Base-by-base conservation (phyloP, 2,797 vertebrate genomes). In the Pipistrellus nathusii region DNA sequence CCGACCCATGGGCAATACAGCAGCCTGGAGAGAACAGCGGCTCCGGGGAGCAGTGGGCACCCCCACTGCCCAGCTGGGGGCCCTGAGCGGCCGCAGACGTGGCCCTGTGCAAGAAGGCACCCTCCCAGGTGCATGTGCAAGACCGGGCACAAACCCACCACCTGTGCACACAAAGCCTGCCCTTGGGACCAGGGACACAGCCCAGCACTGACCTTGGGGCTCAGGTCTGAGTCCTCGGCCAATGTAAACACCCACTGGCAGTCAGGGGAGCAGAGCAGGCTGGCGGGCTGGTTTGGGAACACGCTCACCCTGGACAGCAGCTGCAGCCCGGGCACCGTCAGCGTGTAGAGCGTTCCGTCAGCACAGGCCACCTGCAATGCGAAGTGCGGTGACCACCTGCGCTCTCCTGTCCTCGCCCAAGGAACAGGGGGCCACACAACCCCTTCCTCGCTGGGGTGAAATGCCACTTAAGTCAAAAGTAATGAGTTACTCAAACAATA, bases 201-300 rank as follows among this genome's bases (percentile, higher is more conserved):
- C 11, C 27, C 2, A 20, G 21, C 23, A 85, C 81, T 85, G 55
- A 98, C 98, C 98, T 98, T 98, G 41, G 98, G 98, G 92, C 97
- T 97, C 38, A 97, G 83, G 81, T 96, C 97, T 66, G 76, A 62
- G 62, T 72, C 97, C 68, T 98, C 96, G 3, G 88, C 98, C 1
- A 96, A 98, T 32, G 97, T 97, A 44, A 82, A 35, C 51, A 98
- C 97, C 98, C 98, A 98, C 93, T 98, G 98, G 59, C 87, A 97
- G 98, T 98, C 97, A 17, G 98, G 98, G 87, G 98, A 98, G 82
- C 98, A 97, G 9, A 98, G 96, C 15, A 98, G 90, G n/a, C 98
- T 92, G 81, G 97, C 88, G 64, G 78, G 95, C 76, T 98, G 98
- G n/a, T 94, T 83, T 76, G 98, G 97, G 76, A 97, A 98, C 73